Evolutionary conservation across 2,888 invertebrate genomes (phyloP).

Genomic region (Rhamphomyia laevipes): DNA sequence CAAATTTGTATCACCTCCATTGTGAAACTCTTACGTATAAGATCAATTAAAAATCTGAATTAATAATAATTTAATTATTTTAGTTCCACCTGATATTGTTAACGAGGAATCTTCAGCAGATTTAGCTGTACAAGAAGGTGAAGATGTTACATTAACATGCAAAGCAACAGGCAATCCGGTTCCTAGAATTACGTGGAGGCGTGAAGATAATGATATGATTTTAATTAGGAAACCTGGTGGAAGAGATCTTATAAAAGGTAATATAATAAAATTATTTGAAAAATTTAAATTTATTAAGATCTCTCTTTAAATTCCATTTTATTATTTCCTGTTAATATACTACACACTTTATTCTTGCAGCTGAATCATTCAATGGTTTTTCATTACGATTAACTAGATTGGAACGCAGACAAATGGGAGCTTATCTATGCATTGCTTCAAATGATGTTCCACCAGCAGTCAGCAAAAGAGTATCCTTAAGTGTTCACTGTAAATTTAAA

Average conservation of each 20-base stretch:
- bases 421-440: conserved; percentile 82
- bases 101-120: conserved; percentile 65
- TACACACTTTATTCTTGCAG: conserved; percentile 33
- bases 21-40: no score
- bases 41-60: no score
- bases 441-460: conserved; percentile 88
- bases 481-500: conserved; percentile 74
- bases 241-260: conserved; percentile 37
- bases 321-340: neutral
- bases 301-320: neutral
- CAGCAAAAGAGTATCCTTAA: conserved; percentile 75
- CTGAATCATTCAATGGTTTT: conserved; percentile 66
- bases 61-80: conserved; percentile 6
- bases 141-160: conserved; percentile 62
- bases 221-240: conserved; percentile 42
- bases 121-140: conserved; percentile 66
- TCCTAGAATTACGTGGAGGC: conserved; percentile 67
- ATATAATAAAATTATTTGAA: conserved; percentile 7
- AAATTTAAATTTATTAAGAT: neutral
- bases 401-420: conserved; percentile 82
- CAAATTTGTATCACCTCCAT: no score
- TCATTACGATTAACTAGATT: conserved; percentile 62
- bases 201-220: conserved; percentile 59
- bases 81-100: conserved; percentile 69
- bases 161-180: conserved; percentile 69